Percentiles rank a stretch among this genome's conserved stretches.
phyloP scores from a whole-genome alignment of 2,888 invertebrate species.

The Tetrapedia diversipes region DNA sequence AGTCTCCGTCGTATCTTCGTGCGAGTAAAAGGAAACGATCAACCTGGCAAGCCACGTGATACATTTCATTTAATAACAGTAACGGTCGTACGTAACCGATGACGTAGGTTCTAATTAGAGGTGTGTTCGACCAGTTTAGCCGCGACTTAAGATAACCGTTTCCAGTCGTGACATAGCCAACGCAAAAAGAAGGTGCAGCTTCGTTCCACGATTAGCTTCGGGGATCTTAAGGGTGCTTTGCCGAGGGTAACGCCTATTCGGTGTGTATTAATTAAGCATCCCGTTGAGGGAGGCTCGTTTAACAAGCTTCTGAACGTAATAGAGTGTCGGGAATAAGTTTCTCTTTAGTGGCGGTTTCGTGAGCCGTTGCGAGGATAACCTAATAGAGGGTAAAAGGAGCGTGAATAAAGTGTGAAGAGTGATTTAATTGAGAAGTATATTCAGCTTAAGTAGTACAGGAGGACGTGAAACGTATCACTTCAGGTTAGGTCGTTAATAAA shows the following conservation, averaged over 20 bases:
- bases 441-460: background rate
- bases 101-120: constrained; percentile 47
- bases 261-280: constrained; percentile 39
- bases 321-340: background rate
- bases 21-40: constrained; percentile 38
- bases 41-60: constrained; percentile 9
- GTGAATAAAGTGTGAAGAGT: no score
- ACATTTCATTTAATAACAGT: constrained; percentile 44
- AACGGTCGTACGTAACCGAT: constrained; percentile 29
- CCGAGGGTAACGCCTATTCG: background rate
- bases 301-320: background rate
- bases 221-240: constrained; percentile 8
- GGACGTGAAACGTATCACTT: background rate
- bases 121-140: constrained; percentile 29
- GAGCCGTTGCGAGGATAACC: no score
- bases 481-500: no score
- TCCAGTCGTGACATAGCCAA: background rate
- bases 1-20: constrained; percentile 15
- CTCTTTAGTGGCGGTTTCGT: no score
- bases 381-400: no score
- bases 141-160: constrained; percentile 36
- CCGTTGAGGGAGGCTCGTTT: background rate
- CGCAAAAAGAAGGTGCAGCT: constrained; percentile 34
- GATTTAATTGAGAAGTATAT: no score
- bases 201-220: constrained; percentile 36